Evolutionary conservation across 2,113 vertebrate genomes (phyloP), one percentile per base, ranked within the genome.

Genomic region (Andinoacara biseriatus): DNA sequence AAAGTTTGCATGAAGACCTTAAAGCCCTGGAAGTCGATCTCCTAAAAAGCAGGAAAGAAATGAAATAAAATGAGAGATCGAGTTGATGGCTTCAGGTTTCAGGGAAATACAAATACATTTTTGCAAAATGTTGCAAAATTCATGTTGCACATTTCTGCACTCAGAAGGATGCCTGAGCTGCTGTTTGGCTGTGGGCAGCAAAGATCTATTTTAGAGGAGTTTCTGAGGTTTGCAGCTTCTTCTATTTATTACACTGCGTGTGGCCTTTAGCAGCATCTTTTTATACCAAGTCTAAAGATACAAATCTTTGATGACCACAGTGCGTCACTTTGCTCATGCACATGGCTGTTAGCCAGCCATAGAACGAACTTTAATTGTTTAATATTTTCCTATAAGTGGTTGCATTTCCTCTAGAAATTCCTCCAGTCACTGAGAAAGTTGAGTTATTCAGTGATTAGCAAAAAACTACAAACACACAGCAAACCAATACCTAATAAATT

Each of bases 1-100:
- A 99, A 99, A 2, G 97, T 98, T 94, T 98, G 97, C 98, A 99
- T 99, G 87, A 99, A 99, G 29, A 98, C 92, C 93, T 96, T 97
- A 94, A 99, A 98, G 17, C 97, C 98, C 91, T 98, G 96, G 92
- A 97, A 97, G 95, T 99, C 97, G 75, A 98, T 98, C 20, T 97
- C 97, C 97, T 98, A 58, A 18, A 82, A 24, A 78, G 5, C 14
- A 86, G 59, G 24, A 43, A 29, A 69, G 43, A 38, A 61, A 76
- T 0, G 75, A n/a, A 46, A 49, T 5, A 15, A 31, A 58, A 3
- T 11, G 10, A 49, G 61, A 61, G 57, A 9, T 4, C 58, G 46
- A 15, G 56, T 38, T 2, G 5, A 11, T 11, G 10, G 58, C 35
- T 31, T 5, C 13, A 46, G 58, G 35, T 60, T 63, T 84, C 46